Conservation (phyloP, 2,888 invertebrate genomes). For the Euclidia mi region DNA sequence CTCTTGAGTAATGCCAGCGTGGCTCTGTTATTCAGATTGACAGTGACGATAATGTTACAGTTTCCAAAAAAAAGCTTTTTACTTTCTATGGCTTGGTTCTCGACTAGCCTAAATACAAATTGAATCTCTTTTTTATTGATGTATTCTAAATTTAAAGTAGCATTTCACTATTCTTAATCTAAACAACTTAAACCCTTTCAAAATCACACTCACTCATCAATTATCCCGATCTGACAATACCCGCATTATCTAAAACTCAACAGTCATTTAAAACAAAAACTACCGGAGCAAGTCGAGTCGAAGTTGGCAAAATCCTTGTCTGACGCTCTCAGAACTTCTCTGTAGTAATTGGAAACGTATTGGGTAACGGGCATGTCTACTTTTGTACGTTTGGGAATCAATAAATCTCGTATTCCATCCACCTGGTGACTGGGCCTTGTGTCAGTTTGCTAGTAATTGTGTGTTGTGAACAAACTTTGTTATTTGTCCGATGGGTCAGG, state of each 20-base stretch:
- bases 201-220: too few relatives aligned
- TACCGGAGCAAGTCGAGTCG: conserved; percentile 31
- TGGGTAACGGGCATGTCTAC: conserved; percentile 36
- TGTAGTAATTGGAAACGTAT: conserved; percentile 66
- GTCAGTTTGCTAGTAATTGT: conserved; percentile 49
- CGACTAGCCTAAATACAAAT: too few relatives aligned
- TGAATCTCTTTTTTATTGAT: too few relatives aligned
- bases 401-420: conserved; percentile 57
- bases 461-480: conserved; percentile 47
- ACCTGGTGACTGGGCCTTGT: conserved; percentile 32
- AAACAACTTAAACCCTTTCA: too few relatives aligned
- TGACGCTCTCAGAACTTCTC: conserved; percentile 50
- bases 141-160: too few relatives aligned
- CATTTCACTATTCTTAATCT: too few relatives aligned
- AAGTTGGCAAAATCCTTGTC: conserved; percentile 39
- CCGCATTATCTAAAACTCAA: conserved; percentile 23
- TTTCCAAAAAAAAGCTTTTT: too few relatives aligned
- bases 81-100: too few relatives aligned
- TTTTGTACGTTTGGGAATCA: conserved; percentile 51
- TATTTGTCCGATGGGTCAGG: conserved; percentile 34
- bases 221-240: not conserved
- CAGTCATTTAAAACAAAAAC: conserved; percentile 51
- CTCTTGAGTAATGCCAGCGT: too few relatives aligned
- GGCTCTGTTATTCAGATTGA: too few relatives aligned
- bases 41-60: too few relatives aligned